A percentile compares a stretch with the other conserved stretches of the same genome.
phyloP scores from a whole-genome alignment of 2,888 invertebrate species.

The Siphlonurus alternatus region DNA sequence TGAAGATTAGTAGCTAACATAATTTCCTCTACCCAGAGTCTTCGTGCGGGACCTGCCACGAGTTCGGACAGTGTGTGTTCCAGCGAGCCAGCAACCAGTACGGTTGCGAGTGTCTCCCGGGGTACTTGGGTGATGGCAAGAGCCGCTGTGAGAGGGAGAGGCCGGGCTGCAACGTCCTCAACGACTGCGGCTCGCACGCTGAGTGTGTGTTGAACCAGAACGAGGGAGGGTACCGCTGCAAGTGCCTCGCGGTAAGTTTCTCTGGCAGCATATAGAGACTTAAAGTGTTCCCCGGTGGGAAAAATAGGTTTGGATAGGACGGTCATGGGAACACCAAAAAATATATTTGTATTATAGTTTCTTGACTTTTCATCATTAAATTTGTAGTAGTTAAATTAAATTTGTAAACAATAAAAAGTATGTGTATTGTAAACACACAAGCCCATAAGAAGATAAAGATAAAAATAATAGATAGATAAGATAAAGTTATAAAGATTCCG shows the following conservation, averaged over 20 bases:
- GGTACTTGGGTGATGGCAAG: conserved; percentile 43
- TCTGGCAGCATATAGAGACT: no score
- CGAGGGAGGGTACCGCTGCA: conserved; percentile 23
- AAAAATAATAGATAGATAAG: no score
- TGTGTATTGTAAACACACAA: no score
- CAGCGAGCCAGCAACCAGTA: conserved; percentile 41
- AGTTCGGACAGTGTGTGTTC: conserved; percentile 37
- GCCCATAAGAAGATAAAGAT: no score
- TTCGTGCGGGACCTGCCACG: conserved; percentile 30
- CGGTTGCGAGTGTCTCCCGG: conserved; percentile 52
- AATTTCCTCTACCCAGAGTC: conserved; percentile 2
- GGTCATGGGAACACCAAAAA: no score
- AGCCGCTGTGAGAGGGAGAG: conserved; percentile 38
- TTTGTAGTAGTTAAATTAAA: no score
- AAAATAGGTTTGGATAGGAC: no score
- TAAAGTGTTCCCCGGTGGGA: no score
- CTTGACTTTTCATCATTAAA: no score
- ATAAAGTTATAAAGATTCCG: no score
- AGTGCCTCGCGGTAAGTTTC: conserved; percentile 21
- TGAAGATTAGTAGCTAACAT: not conserved
- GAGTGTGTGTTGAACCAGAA: conserved; percentile 38
- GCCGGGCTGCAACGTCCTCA: conserved; percentile 49
- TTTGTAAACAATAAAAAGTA: no score
- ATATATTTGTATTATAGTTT: no score
- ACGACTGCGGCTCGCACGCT: conserved; percentile 68